Evolutionary conservation across 2,113 vertebrate genomes (phyloP), one percentile per base, ranked within the genome.

Genomic region (Microcebus jonahi): DNA sequence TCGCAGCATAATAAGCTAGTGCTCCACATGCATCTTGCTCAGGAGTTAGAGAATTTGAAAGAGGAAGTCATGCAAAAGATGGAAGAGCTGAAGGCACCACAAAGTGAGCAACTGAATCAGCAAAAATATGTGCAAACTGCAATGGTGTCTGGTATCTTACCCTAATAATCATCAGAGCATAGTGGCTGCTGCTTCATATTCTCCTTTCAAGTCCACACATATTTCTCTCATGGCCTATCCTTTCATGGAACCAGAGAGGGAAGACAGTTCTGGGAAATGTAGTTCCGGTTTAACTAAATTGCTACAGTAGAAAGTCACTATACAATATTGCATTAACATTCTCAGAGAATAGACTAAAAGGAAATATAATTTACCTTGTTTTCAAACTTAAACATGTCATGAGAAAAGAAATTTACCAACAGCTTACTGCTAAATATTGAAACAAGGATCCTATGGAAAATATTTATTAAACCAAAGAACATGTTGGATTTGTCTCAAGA

Each of bases 401-500:
- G n/a, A 89, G 8, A 55, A 84, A 45, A 8, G 55, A 86, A 45
- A 18, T 61, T 61, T 68, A 53, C 14, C 21, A 79, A 39, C 12
- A 34, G 45, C 13, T 53, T 63, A 77, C 1, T 27, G 12, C 55
- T 71, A 42, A 48, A 59, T 85, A 36, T 3, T 89, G 70, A 50
- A 79, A 23, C 77, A 96, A 77, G n/a, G 13, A 73, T 87, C 18
- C 25, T 63, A 36, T 10, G 9, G 9, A 79, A 86, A 85, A 45
- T 39, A 71, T 71, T 85, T 45, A 63, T 23, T 70, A 93, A 79
- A 79, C 13, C 17, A 79, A 93, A 84, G 55, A 53, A 65, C 36
- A 61, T 79, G 20, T 53, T 90, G 23, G 1, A 76, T 70, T 55
- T 87, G 36, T 57, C 17, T 39, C 36, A 90, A 76, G 6, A 70